A percentile compares a stretch with the other conserved stretches of the same genome.
These are phyloP conservation scores for Torymus tubicola DNA, from an alignment of 2,888 invertebrate species.

Conservation along the genomic window DNA sequence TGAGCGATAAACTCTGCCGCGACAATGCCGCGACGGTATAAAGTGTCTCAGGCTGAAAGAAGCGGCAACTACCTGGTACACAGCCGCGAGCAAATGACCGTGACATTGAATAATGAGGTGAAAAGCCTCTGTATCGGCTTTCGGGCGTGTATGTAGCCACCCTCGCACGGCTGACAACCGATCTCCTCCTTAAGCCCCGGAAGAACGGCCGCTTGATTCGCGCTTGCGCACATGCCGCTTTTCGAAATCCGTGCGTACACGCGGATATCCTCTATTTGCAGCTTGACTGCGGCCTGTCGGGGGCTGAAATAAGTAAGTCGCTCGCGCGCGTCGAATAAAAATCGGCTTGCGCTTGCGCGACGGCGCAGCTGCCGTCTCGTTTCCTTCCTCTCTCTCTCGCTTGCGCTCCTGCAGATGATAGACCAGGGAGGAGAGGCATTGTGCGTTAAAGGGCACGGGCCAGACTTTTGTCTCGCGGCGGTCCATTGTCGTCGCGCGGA, in stretches of 20 bases:
- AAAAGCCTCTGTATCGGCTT: constrained; percentile 4
- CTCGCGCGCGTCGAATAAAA: constrained; percentile 38
- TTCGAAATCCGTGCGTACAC: constrained; percentile 22
- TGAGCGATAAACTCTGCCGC: constrained; percentile 20
- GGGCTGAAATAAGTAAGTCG: constrained; percentile 23
- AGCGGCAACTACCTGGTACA: not conserved
- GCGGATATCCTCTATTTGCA: constrained; percentile 21
- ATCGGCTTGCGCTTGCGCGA: not conserved
- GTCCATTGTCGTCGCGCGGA: constrained; percentile 24
- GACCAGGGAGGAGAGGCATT: constrained; percentile 17
- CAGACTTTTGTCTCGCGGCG: constrained; percentile 50
- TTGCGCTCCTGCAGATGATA: constrained; percentile 27
- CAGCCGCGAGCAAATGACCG: not conserved
- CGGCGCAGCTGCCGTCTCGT: constrained; percentile 52
- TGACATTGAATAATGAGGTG: not conserved
- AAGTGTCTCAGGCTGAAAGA: constrained; percentile 12
- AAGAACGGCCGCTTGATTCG: constrained; percentile 47
- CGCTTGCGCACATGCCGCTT: constrained; percentile 22
- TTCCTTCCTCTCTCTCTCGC: constrained; percentile 40
- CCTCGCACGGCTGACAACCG: constrained; percentile 6
- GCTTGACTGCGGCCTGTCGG: not conserved
- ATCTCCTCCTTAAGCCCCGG: constrained; percentile 47
- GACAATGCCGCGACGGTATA: not conserved
- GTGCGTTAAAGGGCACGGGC: constrained; percentile 46
- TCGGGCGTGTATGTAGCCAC: constrained; percentile 10